Conservation (phyloP, 2,113 vertebrate species). For the Phyllostomus discolor region DNA sequence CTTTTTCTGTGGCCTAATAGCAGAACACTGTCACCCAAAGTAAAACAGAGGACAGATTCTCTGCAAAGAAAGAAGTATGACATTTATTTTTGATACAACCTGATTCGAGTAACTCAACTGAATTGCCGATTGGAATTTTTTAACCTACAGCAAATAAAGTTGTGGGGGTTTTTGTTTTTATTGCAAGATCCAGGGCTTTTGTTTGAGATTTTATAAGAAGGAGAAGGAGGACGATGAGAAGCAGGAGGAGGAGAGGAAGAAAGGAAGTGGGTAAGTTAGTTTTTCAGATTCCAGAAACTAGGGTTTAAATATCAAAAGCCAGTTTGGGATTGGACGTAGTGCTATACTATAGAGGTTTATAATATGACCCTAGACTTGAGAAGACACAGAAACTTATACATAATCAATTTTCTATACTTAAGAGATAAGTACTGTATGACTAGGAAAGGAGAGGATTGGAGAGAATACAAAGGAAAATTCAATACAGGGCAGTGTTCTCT, state of each 20-base stretch:
- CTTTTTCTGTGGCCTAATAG: background rate
- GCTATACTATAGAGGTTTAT: background rate
- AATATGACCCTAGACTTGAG: background rate
- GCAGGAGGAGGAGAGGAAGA: background rate
- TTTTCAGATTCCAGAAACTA: conserved; percentile 6
- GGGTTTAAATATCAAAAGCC: background rate
- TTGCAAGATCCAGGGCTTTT: background rate
- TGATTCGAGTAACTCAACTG: background rate
- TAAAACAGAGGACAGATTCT: background rate
- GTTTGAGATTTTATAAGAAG: background rate
- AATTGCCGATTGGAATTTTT: conserved; percentile 16
- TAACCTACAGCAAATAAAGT: background rate
- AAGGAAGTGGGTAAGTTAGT: background rate
- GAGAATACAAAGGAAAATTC: background rate
- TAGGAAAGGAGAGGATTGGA: background rate
- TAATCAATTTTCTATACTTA: background rate
- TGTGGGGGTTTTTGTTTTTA: background rate
- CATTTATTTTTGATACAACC: background rate
- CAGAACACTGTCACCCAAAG: background rate
- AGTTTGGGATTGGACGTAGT: background rate
- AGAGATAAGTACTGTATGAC: background rate
- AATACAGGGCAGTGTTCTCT: background rate
- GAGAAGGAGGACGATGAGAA: background rate
- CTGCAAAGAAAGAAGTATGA: background rate
- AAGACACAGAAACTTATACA: background rate